A percentile compares a stretch with the other conserved stretches of the same genome.
Conservation (phyloP, 2,113 vertebrate genomes). For the Zosterops borbonicus region DNA sequence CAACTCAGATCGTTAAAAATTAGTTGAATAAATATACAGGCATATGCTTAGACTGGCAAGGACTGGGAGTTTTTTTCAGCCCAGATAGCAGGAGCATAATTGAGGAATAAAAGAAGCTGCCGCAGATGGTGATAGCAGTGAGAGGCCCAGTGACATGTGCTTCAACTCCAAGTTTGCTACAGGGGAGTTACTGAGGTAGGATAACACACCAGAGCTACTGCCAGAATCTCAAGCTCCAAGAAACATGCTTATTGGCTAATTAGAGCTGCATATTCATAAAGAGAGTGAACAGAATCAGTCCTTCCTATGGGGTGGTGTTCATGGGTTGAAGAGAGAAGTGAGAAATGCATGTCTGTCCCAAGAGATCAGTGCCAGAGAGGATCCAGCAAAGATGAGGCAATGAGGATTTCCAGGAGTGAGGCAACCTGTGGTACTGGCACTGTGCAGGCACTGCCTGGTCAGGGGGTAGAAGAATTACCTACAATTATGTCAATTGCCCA, state of each 20-base stretch:
- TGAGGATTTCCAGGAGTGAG: neutral
- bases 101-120: conserved; percentile 6
- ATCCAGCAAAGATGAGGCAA: neutral
- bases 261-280: neutral
- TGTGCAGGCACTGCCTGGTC: neutral
- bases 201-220: neutral
- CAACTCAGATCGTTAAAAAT: neutral
- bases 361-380: neutral
- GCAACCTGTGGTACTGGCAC: neutral
- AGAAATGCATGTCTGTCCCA: neutral
- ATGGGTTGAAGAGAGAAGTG: neutral
- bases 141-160: conserved; percentile 5
- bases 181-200: neutral
- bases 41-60: conserved; percentile 13
- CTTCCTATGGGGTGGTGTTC: neutral
- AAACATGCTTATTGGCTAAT: neutral
- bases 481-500: fast-evolving
- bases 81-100: neutral
- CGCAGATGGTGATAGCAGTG: conserved; percentile 28
- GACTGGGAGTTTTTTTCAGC: neutral
- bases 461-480: neutral
- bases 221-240: neutral
- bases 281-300: neutral
- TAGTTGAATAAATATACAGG: neutral
- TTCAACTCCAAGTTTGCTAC: neutral